Base-by-base conservation (phyloP, 2,113 vertebrate species). In the Haliaeetus leucogaster region DNA sequence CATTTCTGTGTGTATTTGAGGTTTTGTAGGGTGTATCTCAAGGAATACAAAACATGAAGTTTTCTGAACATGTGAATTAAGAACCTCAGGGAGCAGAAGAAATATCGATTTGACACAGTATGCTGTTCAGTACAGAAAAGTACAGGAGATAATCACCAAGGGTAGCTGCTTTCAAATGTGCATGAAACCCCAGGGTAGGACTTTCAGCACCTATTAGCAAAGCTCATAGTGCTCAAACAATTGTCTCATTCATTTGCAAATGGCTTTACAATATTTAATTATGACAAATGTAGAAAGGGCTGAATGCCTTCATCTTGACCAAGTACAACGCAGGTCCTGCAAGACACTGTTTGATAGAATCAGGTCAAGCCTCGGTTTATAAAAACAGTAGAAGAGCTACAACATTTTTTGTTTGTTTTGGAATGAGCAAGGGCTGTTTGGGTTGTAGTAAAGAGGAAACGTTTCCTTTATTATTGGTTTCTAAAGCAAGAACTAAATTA, bases 21-120 rank as follows among this genome's bases (percentile, higher is more conserved):
- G 36, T 83, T 95, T 90, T 82, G 47, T 62, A 73, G 76, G 58
- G 61, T 45, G 59, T 66, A 32, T 73, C 92, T 96, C 74, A n/a
- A 83, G 72, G 96, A 97, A 97, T 97, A 96, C 67, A 93, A 97
- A 97, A 82, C 74, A 87, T 43, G 34, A 96, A 84, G 86, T 77
- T 97, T 96, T 91, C 92, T 91, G 82, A 93, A 95, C 68, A 89
- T n/a, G 66, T 82, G 93, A 94, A 97, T 98, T 95, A 97, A 91
- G 93, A 97, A 96, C 93, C 91, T 97, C 91, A 91, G 91, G 92
- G 93, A 97, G 93, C 72, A 95, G 63, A 82, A 95, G 70, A 95
- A 97, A 95, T 97, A 97, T 97, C 9, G 93, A 97, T 97, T 95
- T 12, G 5, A 50, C 96, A 89, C 93, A 96, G 97, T 96, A 32